phyloP scores from a whole-genome alignment of 2,113 vertebrate species.

The Garra rufa region DNA sequence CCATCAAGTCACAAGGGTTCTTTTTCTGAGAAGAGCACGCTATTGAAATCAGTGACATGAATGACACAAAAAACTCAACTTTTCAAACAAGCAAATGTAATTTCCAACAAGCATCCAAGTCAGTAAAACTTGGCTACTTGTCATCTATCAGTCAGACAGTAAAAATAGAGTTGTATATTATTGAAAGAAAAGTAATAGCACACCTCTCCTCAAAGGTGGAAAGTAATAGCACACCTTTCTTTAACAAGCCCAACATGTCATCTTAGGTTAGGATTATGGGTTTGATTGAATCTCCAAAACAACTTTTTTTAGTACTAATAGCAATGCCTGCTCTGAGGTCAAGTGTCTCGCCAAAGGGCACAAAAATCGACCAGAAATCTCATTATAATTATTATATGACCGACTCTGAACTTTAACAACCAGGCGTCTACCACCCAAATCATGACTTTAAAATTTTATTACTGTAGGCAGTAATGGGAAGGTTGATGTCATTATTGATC shows the following conservation, averaged over 20 bases:
- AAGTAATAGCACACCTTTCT: slow-evolving; percentile 20
- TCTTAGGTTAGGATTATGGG: neutral
- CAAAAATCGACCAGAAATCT: neutral
- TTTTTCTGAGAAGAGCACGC: neutral
- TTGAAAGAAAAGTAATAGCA: neutral
- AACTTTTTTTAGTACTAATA: neutral
- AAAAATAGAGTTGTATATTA: neutral
- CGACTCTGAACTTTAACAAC: neutral
- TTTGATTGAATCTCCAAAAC: neutral
- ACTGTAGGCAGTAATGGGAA: neutral
- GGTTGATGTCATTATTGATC: slow-evolving; percentile 4
- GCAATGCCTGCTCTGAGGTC: neutral
- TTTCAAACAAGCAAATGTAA: neutral
- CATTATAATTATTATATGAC: neutral
- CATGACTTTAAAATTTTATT: neutral
- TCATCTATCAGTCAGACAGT: neutral
- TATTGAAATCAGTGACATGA: neutral
- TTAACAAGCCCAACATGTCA: too few species aligned
- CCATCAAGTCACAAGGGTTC: neutral
- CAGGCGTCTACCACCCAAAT: neutral
- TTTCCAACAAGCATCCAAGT: slow-evolving; percentile 4
- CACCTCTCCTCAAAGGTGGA: neutral
- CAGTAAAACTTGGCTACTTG: neutral
- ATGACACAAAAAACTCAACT: neutral
- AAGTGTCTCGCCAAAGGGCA: neutral